Evolutionary conservation across 2,888 invertebrate genomes (phyloP).

Genomic region (Drosophila kanekoi): DNA sequence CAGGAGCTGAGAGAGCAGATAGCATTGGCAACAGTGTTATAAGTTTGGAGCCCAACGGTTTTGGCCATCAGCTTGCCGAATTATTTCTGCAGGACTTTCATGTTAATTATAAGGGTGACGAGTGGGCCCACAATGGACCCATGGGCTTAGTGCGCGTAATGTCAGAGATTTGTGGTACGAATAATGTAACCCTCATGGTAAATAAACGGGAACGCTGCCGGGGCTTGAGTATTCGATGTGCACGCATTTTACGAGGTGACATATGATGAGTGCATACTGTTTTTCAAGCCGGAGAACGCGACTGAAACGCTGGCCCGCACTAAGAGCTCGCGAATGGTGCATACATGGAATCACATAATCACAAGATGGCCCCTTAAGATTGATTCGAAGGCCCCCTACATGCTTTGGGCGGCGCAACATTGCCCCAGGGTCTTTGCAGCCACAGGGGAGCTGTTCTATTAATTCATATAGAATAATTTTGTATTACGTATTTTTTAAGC

Average conservation of each 20-base stretch:
- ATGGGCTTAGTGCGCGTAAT: constrained; percentile 87
- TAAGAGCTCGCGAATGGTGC: constrained; percentile 74
- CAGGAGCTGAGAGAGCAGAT: constrained; percentile 87
- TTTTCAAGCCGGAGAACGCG: constrained; percentile 85
- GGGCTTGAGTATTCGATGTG: constrained; percentile 88
- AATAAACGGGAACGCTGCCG: constrained; percentile 85
- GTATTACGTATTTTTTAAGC: too few species aligned
- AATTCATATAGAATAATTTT: background rate
- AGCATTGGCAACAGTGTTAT: constrained; percentile 89
- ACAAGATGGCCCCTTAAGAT: constrained; percentile 58
- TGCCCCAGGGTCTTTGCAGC: constrained; percentile 81
- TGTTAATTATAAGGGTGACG: constrained; percentile 86
- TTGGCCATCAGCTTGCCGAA: constrained; percentile 87
- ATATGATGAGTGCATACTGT: constrained; percentile 87
- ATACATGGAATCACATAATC: constrained; percentile 82
- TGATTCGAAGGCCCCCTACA: constrained; percentile 77
- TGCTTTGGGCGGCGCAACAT: constrained; percentile 72
- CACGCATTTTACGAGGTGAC: constrained; percentile 89
- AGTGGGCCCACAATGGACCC: constrained; percentile 86
- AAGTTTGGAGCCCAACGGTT: constrained; percentile 86
- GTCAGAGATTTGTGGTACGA: constrained; percentile 86
- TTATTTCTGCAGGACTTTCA: constrained; percentile 86
- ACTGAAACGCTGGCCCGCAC: constrained; percentile 79
- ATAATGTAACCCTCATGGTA: constrained; percentile 86
- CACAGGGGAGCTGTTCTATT: background rate